Base-by-base conservation (phyloP, 2,888 invertebrate genomes). In the Leptinotarsa rubiginosa region DNA sequence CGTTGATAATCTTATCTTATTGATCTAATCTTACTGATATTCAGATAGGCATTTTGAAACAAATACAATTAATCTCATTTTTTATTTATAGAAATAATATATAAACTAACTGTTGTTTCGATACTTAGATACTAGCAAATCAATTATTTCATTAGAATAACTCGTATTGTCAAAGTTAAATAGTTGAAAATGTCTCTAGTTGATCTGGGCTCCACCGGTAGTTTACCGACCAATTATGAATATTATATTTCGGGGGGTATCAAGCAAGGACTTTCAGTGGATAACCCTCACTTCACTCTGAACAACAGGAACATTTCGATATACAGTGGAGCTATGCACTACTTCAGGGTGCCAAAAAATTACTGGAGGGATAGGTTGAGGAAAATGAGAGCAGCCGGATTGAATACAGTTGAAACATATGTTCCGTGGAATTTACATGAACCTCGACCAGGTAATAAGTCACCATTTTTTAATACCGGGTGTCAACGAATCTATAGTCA, bases 391-490 rank as follows among this genome's bases (percentile, higher is more conserved):
- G 94, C 94, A 2, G 95, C 94, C 73, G 98, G 98, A 1, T 89
- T 97, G 13, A 96, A 97, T 88, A 91, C 95, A 1, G 92, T 97
- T 0, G 92, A 95, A 78, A 96, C 95, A 1, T 85, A 97, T 85
- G 92, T 97, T 0, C 95, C 96, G 85, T 94, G 97, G 97, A 96
- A 95, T 79, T 89, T 92, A 71, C 97, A 97, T 86, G 95, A 97
- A 87, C 77, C 75, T 4, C 65, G 69, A 59, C 65, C 73, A 59
- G 75, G 77, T 77, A 72, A 62, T 18, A 54, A 41, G 12, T 31
- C 18, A 31, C 31, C 7, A 31, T 7, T 5, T 31, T 31, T 31
- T 31, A 31, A 31, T 31, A 31, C 1, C 5, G 31, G 7, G 31
- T 31, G 1, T 31, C 7, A 31, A 31, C 31, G 31, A 31, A 25